These are phyloP conservation scores for Camptogramma bilineatum DNA, from an alignment of 2,888 invertebrate genomes.

Conservation along the genomic window DNA sequence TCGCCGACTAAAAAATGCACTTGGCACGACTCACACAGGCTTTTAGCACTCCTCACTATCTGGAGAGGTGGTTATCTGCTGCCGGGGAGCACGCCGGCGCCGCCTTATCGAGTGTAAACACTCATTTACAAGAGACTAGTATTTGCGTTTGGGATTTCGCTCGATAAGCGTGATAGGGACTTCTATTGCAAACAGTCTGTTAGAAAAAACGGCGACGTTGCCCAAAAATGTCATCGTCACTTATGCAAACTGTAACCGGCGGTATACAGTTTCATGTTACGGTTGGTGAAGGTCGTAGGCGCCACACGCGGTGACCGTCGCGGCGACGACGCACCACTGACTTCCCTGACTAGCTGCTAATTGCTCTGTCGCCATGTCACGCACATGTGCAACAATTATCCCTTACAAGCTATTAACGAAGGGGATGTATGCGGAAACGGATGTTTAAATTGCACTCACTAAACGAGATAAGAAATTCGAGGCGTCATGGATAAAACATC, in stretches of 20 bases:
- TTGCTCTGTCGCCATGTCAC: constrained; percentile 80
- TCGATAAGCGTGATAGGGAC: constrained; percentile 62
- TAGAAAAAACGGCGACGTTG: constrained; percentile 48
- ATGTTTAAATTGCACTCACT: constrained; percentile 82
- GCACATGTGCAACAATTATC: constrained; percentile 84
- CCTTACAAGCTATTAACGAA: constrained; percentile 80
- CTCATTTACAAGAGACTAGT: constrained; percentile 76
- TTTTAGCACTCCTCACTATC: constrained; percentile 77
- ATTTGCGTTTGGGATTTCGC: constrained; percentile 77
- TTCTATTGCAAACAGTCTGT: constrained; percentile 52
- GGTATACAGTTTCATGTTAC: constrained; percentile 64
- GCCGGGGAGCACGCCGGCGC: constrained; percentile 75
- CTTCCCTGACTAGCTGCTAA: constrained; percentile 63
- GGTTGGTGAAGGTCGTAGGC: constrained; percentile 42
- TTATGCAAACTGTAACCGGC: constrained; percentile 48
- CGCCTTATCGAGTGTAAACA: constrained; percentile 82
- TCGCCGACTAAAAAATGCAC: constrained; percentile 67
- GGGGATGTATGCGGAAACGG: constrained; percentile 82
- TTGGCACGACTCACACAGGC: constrained; percentile 71
- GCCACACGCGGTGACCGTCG: constrained; percentile 48
- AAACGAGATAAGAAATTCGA: constrained; percentile 74
- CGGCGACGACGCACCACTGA: constrained; percentile 57
- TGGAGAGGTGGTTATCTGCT: constrained; percentile 69
- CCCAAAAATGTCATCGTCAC: constrained; percentile 51
- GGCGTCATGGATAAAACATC: constrained; percentile 39